Percentiles rank a stretch among this genome's conserved stretches.
These are phyloP conservation scores for Brachyrhaphis roseni DNA, from an alignment of 2,797 vertebrate genomes.

Conservation along the genomic window DNA sequence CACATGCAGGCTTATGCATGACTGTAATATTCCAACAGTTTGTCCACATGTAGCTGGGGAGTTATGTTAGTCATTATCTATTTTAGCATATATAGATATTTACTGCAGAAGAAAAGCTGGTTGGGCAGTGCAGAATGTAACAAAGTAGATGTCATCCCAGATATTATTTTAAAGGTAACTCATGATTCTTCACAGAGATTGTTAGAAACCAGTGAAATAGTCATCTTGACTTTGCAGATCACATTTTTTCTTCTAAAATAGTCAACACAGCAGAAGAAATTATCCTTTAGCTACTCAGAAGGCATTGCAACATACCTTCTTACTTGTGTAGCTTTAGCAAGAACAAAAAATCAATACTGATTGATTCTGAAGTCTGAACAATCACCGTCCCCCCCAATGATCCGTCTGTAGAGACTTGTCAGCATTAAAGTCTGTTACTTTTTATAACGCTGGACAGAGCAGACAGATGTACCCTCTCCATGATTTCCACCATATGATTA, in stretches of 20 bases:
- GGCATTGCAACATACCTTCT: neutral
- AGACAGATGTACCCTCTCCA: conserved; percentile 1
- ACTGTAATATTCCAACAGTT: neutral
- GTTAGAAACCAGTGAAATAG: neutral
- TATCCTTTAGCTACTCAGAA: neutral
- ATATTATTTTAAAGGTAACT: neutral
- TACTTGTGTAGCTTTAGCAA: conserved; percentile 13
- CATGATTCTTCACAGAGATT: neutral
- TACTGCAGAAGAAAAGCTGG: neutral
- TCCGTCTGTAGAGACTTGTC: neutral
- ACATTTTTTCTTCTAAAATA: neutral
- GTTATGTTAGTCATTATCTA: neutral
- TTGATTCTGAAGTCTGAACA: conserved; percentile 37
- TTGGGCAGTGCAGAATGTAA: neutral
- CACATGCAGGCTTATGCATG: neutral
- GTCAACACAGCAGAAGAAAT: neutral
- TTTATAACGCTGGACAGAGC: conserved; percentile 23
- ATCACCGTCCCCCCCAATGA: neutral
- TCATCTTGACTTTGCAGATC: neutral
- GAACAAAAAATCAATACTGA: conserved; percentile 50
- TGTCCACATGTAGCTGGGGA: neutral
- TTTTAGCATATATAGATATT: neutral
- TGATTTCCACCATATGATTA: conserved; percentile 20
- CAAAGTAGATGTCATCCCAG: neutral
- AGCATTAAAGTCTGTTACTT: neutral